These are phyloP conservation scores for Tinea pellionella DNA, from an alignment of 2,888 invertebrate genomes.

Conservation along the genomic window DNA sequence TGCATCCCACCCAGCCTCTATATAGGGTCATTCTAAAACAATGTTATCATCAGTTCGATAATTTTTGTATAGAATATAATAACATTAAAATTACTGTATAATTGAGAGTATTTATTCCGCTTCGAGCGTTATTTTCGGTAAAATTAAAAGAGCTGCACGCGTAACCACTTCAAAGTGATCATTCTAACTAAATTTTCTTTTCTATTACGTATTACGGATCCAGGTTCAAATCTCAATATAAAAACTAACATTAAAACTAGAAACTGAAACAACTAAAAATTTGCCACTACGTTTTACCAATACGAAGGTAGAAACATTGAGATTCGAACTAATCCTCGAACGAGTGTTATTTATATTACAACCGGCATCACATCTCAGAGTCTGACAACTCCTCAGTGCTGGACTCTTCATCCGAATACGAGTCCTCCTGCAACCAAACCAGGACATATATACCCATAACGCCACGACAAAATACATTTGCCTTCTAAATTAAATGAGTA, in stretches of 20 bases:
- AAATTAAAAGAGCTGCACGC: background rate
- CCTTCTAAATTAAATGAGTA: too few relatives aligned
- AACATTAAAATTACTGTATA: too few relatives aligned
- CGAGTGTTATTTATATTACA: background rate
- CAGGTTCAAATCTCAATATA: background rate
- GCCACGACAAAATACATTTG: too few relatives aligned
- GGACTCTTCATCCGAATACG: constrained; percentile 61
- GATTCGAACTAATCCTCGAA: background rate
- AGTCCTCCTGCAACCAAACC: constrained; percentile 66
- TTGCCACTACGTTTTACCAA: background rate
- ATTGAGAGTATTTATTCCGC: background rate
- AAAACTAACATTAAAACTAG: background rate
- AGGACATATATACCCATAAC: too few relatives aligned
- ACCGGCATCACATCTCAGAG: constrained; percentile 19
- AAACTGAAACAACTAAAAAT: background rate
- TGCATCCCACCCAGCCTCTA: background rate
- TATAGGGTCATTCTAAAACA: background rate
- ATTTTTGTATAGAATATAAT: background rate
- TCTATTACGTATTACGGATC: background rate
- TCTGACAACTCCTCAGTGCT: constrained; percentile 63
- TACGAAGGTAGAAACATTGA: background rate
- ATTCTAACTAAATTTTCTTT: background rate
- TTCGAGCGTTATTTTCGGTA: background rate
- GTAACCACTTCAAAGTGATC: background rate
- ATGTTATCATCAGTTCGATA: background rate